Evolutionary conservation across 1,140 invertebrate genomes (phyloP).

Genomic region (Drosophila malerkotliana): DNA sequence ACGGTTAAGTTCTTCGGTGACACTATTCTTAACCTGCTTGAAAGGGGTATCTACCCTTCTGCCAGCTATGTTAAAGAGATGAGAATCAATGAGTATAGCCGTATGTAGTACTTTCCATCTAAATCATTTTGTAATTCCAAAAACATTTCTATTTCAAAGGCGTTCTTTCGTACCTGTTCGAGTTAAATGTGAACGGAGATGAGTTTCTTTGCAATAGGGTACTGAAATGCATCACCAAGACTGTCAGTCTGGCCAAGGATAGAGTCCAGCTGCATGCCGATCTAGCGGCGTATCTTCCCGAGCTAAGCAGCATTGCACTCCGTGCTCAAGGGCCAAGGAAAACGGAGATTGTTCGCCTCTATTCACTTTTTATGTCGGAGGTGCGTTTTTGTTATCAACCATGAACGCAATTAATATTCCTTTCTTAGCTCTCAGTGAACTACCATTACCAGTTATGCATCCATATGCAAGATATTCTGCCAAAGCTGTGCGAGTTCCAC

Average conservation of each 20-base stretch:
- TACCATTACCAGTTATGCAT: slow-evolving; percentile 67
- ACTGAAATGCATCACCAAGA: slow-evolving; percentile 60
- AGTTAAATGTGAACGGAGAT: slow-evolving; percentile 49
- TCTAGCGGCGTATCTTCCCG: slow-evolving; percentile 56
- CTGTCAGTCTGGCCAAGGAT: slow-evolving; percentile 50
- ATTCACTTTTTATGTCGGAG: slow-evolving; percentile 50
- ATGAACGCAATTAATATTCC: not conserved
- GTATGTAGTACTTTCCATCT: slow-evolving; percentile 29
- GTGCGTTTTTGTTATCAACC: not conserved
- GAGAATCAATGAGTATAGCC: slow-evolving; percentile 68
- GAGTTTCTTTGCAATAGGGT: slow-evolving; percentile 39
- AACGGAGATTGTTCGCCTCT: slow-evolving; percentile 56
- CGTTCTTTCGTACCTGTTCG: slow-evolving; percentile 61
- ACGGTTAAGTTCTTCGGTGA: slow-evolving; percentile 58
- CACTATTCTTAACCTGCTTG: slow-evolving; percentile 48
- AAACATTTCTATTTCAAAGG: slow-evolving; percentile 20
- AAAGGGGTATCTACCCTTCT: slow-evolving; percentile 60
- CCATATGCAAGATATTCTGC: slow-evolving; percentile 67
- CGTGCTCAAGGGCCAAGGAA: slow-evolving; percentile 33
- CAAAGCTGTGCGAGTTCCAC: slow-evolving; percentile 64
- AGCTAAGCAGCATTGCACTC: slow-evolving; percentile 11
- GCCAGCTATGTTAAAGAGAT: slow-evolving; percentile 49
- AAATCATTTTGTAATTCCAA: too few relatives aligned
- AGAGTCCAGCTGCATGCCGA: slow-evolving; percentile 60
- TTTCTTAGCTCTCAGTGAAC: slow-evolving; percentile 59